Evolutionary conservation across 53 echinoderm and acorn worm species (phyloP), one percentile per base, ranked within the genome.

Genomic region (Astropecten irregularis): DNA sequence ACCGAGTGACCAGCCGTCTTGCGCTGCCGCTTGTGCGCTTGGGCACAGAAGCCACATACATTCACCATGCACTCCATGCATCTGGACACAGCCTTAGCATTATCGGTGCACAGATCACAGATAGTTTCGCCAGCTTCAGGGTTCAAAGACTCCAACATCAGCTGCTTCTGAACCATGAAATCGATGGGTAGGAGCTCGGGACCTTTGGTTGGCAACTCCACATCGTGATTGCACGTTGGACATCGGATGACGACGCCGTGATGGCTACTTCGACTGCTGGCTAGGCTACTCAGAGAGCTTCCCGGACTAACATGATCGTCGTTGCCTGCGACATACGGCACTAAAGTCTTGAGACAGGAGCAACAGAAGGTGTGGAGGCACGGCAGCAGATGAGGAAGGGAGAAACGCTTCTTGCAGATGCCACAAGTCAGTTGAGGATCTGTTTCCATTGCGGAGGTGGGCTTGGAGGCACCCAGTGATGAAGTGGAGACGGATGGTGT

Each of bases 21-120:
- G 18, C 94, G 92, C 53, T 97, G 99, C 18, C 99, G 76, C 42
- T 97, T 94, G 86, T 97, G 99, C 22, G 99, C 99, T 52, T 97
- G 99, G 1, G 62, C 70, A 33, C 99, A 97, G 31, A 97, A 97
- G 10, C 83, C 88, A 51, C 99, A 97, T 46, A 97, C 88, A 49
- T 97, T 93, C 20, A 88, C 93, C 90, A 90, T 91, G 56, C 99
- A 97, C 65, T 97, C 99, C 39, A 85, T 83, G 67, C 99, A 97
- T 9, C 99, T 84, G 2, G 94, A 89, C 34, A 88, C 59, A 0
- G 99, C 99, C 54, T 85, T 82, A 22, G 99, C 84, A 49, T 89
- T 89, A 70, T 96, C 99, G 13, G 92, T 94, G 83, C 99, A 97
- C 10, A 97, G 86, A 46, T 97, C 99, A 44, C 99, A 97, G 53